phyloP scores from a whole-genome alignment of 2,888 invertebrate species.

The Petrolisthes manimaculis region DNA sequence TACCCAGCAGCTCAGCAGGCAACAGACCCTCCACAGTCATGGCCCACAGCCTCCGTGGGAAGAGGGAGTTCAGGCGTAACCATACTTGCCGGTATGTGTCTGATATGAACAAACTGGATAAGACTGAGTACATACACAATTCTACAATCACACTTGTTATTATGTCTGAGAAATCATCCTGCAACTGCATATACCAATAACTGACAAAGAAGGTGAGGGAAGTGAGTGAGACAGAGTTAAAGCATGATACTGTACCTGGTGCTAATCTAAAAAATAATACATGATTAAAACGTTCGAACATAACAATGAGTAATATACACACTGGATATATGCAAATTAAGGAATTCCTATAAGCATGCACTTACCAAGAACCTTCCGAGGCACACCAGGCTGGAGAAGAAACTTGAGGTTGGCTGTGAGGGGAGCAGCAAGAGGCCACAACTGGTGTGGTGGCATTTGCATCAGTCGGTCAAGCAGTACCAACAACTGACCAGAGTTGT shows the following conservation, averaged over 20 bases:
- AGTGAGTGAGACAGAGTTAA: too few species aligned
- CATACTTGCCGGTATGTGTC: slow-evolving; percentile 90
- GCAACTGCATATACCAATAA: too few species aligned
- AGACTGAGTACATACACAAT: too few species aligned
- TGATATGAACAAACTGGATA: slow-evolving; percentile 67
- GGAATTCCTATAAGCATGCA: background rate
- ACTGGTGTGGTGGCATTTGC: slow-evolving; percentile 83
- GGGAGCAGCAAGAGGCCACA: slow-evolving; percentile 87
- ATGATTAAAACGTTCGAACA: too few species aligned
- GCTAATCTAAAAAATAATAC: too few species aligned
- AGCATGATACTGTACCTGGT: too few species aligned
- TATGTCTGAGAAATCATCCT: too few species aligned
- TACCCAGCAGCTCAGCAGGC: slow-evolving; percentile 72
- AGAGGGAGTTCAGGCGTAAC: slow-evolving; percentile 89
- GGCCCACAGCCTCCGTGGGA: slow-evolving; percentile 91
- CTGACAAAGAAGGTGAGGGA: too few species aligned
- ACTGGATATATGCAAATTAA: too few species aligned
- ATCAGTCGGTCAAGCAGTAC: slow-evolving; percentile 83
- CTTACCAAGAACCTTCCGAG: slow-evolving; percentile 83
- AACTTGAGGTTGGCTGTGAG: slow-evolving; percentile 84
- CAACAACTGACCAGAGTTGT: slow-evolving; percentile 83
- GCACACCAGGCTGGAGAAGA: slow-evolving; percentile 82
- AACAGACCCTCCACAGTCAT: slow-evolving; percentile 88
- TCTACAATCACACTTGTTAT: too few species aligned
- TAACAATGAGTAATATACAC: too few species aligned